phyloP scores from a whole-genome alignment of 2,888 invertebrate genomes.

The Elmis aenea region DNA sequence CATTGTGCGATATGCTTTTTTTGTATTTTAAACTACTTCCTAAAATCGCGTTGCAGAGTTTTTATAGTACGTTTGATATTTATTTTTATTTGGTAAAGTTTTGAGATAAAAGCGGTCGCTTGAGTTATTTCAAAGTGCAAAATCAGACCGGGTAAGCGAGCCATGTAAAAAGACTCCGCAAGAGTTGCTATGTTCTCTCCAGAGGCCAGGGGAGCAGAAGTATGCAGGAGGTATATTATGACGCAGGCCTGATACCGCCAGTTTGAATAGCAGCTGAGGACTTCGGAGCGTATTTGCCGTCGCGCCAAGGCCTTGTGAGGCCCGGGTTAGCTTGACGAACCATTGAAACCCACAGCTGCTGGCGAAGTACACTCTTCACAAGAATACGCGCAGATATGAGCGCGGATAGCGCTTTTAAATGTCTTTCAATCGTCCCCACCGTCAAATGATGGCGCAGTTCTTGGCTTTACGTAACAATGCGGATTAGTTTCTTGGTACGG shows the following conservation, averaged over 20 bases:
- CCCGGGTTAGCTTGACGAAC: constrained; percentile 3
- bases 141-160: neutral
- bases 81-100: too few relatives aligned
- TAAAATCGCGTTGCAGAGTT: too few relatives aligned
- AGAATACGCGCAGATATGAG: too few relatives aligned
- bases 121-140: too few relatives aligned
- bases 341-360: constrained; percentile 4
- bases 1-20: too few relatives aligned
- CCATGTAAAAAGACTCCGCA: constrained; percentile 5
- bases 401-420: constrained; percentile 1
- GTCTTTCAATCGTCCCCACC: constrained; percentile 9
- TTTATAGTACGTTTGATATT: too few relatives aligned
- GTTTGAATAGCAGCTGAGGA: constrained; percentile 8
- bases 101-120: too few relatives aligned
- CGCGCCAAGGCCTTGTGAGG: constrained; percentile 8
- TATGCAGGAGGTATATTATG: constrained; percentile 18
- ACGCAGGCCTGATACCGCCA: constrained; percentile 3
- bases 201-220: constrained; percentile 33
- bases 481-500: neutral
- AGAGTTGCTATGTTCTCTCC: constrained; percentile 34
- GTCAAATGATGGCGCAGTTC: too few relatives aligned
- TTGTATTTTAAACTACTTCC: too few relatives aligned
- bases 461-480: constrained; percentile 4
- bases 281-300: constrained; percentile 7
- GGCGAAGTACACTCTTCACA: constrained; percentile 4